Conservation (phyloP, 2,888 invertebrate genomes). For the Clepsis dumicolana region DNA sequence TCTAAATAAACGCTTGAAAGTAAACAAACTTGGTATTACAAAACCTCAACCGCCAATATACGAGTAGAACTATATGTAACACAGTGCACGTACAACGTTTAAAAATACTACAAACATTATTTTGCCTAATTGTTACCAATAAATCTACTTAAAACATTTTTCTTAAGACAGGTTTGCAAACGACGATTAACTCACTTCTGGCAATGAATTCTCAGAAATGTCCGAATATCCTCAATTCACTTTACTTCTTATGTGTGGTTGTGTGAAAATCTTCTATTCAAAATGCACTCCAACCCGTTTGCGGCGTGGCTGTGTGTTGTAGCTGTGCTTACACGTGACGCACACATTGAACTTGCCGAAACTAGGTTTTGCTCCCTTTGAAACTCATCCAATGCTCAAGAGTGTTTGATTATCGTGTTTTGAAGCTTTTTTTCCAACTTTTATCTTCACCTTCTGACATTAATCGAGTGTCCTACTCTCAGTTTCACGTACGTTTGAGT, state of each 20-base stretch:
- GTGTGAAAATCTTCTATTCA: background rate
- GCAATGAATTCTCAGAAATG: background rate
- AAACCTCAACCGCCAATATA: background rate
- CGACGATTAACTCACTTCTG: constrained; percentile 33
- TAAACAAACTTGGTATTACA: background rate
- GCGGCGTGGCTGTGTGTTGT: background rate
- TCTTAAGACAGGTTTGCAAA: constrained; percentile 53
- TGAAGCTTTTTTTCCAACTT: constrained; percentile 39
- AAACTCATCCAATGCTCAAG: constrained; percentile 63
- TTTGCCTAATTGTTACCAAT: constrained; percentile 37
- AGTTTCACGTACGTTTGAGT: background rate
- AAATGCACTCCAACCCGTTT: background rate
- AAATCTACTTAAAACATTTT: constrained; percentile 50
- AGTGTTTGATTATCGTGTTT: constrained; percentile 50
- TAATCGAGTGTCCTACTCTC: constrained; percentile 6
- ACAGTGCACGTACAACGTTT: constrained; percentile 1
- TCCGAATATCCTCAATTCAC: background rate
- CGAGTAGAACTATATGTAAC: too few species aligned
- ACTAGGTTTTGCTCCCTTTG: constrained; percentile 58
- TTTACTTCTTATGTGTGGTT: background rate
- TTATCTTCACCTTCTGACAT: background rate
- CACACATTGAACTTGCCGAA: constrained; percentile 43
- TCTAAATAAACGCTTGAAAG: background rate
- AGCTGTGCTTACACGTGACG: background rate
- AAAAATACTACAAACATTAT: constrained; percentile 2